phyloP scores from a whole-genome alignment of 2,113 vertebrate species.

The Pluvianellus socialis region DNA sequence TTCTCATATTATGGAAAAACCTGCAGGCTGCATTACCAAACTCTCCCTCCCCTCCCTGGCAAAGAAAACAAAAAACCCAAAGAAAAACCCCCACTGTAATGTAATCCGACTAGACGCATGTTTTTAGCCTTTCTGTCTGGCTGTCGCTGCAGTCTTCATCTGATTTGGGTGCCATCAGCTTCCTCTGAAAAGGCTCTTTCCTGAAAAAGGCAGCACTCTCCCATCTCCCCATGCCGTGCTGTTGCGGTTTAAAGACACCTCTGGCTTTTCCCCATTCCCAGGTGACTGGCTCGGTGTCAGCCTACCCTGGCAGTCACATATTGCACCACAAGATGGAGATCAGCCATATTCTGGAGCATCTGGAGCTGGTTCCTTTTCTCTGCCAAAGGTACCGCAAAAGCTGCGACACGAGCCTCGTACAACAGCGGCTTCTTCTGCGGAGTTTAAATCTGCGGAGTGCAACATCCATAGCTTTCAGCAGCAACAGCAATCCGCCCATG shows the following conservation, averaged over 20 bases:
- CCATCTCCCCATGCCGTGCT: background rate
- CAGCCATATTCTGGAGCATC: background rate
- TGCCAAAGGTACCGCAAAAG: background rate
- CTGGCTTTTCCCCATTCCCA: rapidly evolving
- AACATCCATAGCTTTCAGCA: background rate
- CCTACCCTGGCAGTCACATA: background rate
- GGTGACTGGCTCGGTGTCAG: background rate
- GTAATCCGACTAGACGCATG: background rate
- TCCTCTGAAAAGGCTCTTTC: background rate
- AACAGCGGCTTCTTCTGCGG: background rate
- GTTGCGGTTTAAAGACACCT: background rate
- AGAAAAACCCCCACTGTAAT: background rate
- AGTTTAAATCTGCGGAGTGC: background rate
- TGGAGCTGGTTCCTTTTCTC: background rate
- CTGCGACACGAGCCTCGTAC: rapidly evolving
- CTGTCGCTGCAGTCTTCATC: background rate
- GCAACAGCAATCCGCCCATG: too few relatives aligned
- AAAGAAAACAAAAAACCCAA: too few relatives aligned
- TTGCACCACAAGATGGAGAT: background rate
- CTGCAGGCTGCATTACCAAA: background rate
- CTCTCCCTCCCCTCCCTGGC: background rate
- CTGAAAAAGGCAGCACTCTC: background rate
- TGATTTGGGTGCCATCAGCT: background rate
- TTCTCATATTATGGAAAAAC: background rate
- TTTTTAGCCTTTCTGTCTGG: background rate